These are phyloP conservation scores for Diplolepis rosae DNA, from an alignment of 2,888 invertebrate species.

Conservation along the genomic window DNA sequence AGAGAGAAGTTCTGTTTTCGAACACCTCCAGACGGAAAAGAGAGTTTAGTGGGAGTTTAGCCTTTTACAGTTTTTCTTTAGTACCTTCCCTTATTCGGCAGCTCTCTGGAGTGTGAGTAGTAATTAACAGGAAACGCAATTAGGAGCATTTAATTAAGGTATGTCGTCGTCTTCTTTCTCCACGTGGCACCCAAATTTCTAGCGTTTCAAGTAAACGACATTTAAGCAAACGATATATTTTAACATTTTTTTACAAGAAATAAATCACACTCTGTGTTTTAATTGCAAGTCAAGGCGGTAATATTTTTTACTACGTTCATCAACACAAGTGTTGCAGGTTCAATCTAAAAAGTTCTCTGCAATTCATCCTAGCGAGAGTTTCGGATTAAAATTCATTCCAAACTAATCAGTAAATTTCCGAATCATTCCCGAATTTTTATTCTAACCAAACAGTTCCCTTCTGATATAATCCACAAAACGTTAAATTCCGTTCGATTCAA, in stretches of 20 bases:
- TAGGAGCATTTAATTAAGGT: conserved; percentile 69
- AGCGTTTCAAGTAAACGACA: conserved; percentile 13
- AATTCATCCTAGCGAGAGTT: not conserved
- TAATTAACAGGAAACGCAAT: conserved; percentile 69
- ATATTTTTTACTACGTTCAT: not conserved
- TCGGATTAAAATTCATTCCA: no score
- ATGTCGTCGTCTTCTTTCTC: conserved; percentile 56
- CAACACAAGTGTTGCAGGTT: not conserved
- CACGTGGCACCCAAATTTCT: conserved; percentile 13
- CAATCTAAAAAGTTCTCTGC: not conserved
- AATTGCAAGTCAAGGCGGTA: not conserved
- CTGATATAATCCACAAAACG: no score
- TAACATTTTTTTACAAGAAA: conserved; percentile 16
- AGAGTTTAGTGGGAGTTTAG: conserved; percentile 51
- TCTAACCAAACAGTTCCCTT: no score
- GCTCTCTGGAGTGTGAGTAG: conserved; percentile 48
- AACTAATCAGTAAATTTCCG: no score
- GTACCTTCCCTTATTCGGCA: conserved; percentile 21
- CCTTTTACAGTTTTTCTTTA: conserved; percentile 51
- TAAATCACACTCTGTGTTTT: conserved; percentile 8
- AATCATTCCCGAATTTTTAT: no score
- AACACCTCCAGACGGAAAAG: conserved; percentile 56
- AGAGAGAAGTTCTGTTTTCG: conserved; percentile 36
- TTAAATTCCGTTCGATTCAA: no score
- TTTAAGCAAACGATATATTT: no score